These are phyloP conservation scores for Lamprologus lemairii DNA, from an alignment of 2,113 vertebrate genomes.

Conservation along the genomic window DNA sequence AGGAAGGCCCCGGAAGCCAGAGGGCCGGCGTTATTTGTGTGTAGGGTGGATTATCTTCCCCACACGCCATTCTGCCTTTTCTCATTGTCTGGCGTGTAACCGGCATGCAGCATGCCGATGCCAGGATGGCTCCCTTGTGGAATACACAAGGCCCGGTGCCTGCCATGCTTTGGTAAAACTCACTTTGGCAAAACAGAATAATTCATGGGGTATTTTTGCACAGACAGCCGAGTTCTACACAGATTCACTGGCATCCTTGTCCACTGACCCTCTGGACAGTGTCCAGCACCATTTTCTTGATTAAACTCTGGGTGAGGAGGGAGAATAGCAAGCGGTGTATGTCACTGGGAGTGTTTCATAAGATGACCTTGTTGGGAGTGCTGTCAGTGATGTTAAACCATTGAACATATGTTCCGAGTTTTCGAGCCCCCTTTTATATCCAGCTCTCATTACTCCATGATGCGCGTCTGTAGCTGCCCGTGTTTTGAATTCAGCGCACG, in stretches of 20 bases:
- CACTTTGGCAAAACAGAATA: background rate
- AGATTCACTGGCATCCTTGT: background rate
- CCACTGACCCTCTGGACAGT: constrained; percentile 10
- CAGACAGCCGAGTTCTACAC: background rate
- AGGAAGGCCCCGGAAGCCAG: constrained; percentile 50
- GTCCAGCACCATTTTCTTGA: constrained; percentile 19
- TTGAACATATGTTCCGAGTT: background rate
- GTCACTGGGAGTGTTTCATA: background rate
- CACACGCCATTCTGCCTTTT: constrained; percentile 34
- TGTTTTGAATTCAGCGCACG: constrained; percentile 4
- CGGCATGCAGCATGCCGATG: constrained; percentile 13
- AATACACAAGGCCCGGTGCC: background rate
- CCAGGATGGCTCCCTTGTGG: constrained; percentile 30
- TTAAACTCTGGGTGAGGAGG: background rate
- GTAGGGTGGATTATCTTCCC: constrained; percentile 47
- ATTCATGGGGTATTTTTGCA: background rate
- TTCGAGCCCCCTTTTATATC: background rate
- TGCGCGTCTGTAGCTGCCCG: background rate
- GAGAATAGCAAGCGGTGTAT: background rate
- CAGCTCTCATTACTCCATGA: background rate
- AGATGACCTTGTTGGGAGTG: constrained; percentile 7
- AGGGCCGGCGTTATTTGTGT: constrained; percentile 35
- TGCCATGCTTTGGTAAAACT: constrained; percentile 5
- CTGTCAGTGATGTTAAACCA: background rate
- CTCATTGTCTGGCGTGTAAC: constrained; percentile 47